These are phyloP conservation scores for Atrina japonica DNA, from an alignment of 2,888 invertebrate species.

Conservation along the genomic window DNA sequence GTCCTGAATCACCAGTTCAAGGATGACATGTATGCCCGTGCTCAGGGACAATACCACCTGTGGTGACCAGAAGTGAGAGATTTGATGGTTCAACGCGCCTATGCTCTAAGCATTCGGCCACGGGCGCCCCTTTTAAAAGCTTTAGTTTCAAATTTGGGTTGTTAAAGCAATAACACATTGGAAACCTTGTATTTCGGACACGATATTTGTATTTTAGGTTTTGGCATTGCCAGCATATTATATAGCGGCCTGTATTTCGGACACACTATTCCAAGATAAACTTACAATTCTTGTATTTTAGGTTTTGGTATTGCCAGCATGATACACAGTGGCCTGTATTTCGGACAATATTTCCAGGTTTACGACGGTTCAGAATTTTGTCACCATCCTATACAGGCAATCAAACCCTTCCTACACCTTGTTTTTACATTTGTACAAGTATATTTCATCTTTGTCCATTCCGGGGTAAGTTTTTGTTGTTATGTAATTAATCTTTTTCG, in stretches of 20 bases:
- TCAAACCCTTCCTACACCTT: slow-evolving; percentile 96
- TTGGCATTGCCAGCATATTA: slow-evolving; percentile 64
- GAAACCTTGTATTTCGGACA: too few relatives aligned
- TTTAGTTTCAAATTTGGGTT: too few relatives aligned
- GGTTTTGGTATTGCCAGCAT: slow-evolving; percentile 64
- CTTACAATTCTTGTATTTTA: slow-evolving; percentile 14
- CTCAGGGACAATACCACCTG: too few relatives aligned
- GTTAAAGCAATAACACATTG: too few relatives aligned
- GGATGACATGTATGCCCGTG: too few relatives aligned
- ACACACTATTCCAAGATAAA: too few relatives aligned
- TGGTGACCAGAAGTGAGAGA: too few relatives aligned
- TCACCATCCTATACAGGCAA: slow-evolving; percentile 90
- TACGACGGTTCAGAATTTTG: slow-evolving; percentile 85
- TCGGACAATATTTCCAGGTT: slow-evolving; percentile 50
- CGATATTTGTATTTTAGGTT: slow-evolving; percentile 40
- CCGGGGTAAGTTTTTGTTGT: slow-evolving; percentile 86
- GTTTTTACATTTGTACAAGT: slow-evolving; percentile 98
- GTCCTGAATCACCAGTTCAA: too few relatives aligned
- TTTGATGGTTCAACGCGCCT: too few relatives aligned
- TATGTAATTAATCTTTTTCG: too few relatives aligned
- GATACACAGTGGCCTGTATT: slow-evolving; percentile 62
- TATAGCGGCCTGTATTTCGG: slow-evolving; percentile 61
- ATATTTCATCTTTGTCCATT: slow-evolving; percentile 99
- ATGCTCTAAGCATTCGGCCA: too few relatives aligned
- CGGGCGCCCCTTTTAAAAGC: too few relatives aligned